These are phyloP conservation scores for Ecliptopera silaceata DNA, from an alignment of 2,888 invertebrate species.

Conservation along the genomic window DNA sequence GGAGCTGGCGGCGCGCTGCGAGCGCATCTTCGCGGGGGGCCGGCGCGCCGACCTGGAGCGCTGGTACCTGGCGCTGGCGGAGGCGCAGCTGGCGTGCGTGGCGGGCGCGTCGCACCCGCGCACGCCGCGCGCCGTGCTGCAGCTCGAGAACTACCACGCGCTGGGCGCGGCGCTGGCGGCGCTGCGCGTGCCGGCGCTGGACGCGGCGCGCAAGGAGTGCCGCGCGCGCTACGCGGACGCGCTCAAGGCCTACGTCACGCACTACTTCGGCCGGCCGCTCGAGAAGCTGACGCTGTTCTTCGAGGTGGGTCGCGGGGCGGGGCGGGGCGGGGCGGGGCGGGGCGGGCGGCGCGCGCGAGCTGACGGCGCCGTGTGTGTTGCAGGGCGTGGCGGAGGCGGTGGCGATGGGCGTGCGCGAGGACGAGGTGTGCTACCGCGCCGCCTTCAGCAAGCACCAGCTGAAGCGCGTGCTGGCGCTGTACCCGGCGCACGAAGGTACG, in stretches of 20 bases:
- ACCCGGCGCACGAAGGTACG: conserved; percentile 84
- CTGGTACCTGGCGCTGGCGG: conserved; percentile 90
- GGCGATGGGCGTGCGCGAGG: conserved; percentile 96
- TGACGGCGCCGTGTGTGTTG: neutral
- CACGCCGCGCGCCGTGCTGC: conserved; percentile 86
- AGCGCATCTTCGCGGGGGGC: conserved; percentile 91
- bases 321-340: conserved; percentile 90
- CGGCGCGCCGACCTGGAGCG: conserved; percentile 70
- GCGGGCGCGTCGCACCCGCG: conserved; percentile 91
- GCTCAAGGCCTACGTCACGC: conserved; percentile 94
- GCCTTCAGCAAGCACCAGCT: conserved; percentile 98
- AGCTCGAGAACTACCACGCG: conserved; percentile 94
- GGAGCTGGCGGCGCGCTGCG: conserved; percentile 93
- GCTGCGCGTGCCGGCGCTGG: conserved; percentile 94
- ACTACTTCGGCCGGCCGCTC: conserved; percentile 93
- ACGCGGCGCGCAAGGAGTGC: conserved; percentile 93
- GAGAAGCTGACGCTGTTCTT: conserved; percentile 91
- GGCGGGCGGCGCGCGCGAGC: conserved; percentile 44
- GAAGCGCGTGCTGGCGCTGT: conserved; percentile 95
- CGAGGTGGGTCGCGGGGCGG: conserved; percentile 75
- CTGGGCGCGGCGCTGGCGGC: conserved; percentile 93
- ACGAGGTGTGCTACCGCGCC: conserved; percentile 98
- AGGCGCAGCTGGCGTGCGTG: conserved; percentile 90
- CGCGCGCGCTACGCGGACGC: conserved; percentile 95
- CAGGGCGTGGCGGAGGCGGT: conserved; percentile 95